These are phyloP conservation scores for Ia io DNA, from an alignment of 2,113 vertebrate genomes.

Conservation along the genomic window DNA sequence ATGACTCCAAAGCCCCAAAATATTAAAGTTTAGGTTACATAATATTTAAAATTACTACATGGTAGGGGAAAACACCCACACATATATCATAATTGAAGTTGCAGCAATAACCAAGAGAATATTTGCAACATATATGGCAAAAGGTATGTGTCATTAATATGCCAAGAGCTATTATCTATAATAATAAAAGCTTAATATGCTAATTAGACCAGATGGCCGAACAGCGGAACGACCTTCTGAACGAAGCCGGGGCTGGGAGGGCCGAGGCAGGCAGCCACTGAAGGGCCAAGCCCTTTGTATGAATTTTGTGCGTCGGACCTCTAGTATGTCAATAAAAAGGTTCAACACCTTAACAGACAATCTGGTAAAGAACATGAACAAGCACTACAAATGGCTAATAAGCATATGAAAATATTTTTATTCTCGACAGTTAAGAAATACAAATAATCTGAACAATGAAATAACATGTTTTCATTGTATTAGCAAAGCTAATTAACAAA, in stretches of 20 bases:
- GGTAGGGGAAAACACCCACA: neutral
- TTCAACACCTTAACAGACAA: neutral
- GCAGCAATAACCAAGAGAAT: slow-evolving; percentile 5
- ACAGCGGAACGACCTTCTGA: too few relatives aligned
- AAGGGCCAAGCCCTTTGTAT: too few relatives aligned
- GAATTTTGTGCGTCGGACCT: too few relatives aligned
- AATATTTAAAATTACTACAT: neutral
- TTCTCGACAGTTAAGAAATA: slow-evolving; percentile 1
- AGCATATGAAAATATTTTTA: neutral
- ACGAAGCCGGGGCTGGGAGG: too few relatives aligned
- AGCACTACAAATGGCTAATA: neutral
- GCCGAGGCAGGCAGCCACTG: too few relatives aligned
- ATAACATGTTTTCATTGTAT: neutral
- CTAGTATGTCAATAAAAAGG: neutral
- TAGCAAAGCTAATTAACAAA: neutral
- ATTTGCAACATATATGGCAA: neutral
- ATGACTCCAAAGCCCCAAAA: neutral
- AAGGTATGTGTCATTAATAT: neutral
- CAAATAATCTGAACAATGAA: neutral
- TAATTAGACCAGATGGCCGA: too few relatives aligned
- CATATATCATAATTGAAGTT: neutral
- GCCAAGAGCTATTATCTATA: neutral
- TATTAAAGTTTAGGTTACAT: neutral
- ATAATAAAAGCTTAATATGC: too few relatives aligned
- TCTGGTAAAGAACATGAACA: neutral